Conservation (phyloP, 2,888 invertebrate species). For the Netelia melanura region DNA sequence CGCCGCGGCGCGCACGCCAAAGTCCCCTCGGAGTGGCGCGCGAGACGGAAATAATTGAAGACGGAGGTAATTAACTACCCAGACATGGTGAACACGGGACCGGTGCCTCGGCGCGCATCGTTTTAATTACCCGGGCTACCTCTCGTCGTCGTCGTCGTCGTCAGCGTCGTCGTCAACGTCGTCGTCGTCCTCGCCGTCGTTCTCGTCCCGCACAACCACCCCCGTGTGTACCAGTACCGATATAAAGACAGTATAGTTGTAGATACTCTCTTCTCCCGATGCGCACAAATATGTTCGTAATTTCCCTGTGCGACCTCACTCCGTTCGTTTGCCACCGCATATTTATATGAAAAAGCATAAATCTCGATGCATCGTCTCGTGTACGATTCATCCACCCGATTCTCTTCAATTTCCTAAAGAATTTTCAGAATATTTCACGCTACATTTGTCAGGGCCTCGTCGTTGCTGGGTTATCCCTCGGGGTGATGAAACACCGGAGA, state of each 20-base stretch:
- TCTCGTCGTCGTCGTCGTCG: constrained; percentile 9
- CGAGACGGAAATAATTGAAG: constrained; percentile 82
- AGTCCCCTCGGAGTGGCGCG: constrained; percentile 80
- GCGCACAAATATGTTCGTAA: constrained; percentile 37
- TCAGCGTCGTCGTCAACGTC: not conserved
- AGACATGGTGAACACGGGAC: constrained; percentile 58
- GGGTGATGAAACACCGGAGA: constrained; percentile 9
- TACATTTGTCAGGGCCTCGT: constrained; percentile 13
- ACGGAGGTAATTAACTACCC: constrained; percentile 83
- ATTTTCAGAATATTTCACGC: constrained; percentile 22
- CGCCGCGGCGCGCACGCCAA: constrained; percentile 51
- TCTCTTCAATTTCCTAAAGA: constrained; percentile 71
- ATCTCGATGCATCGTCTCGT: constrained; percentile 72
- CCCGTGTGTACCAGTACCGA: not conserved
- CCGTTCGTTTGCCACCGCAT: constrained; percentile 50
- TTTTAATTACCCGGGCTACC: constrained; percentile 66
- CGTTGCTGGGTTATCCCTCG: not conserved
- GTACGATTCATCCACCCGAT: constrained; percentile 49
- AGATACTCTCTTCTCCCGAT: constrained; percentile 10
- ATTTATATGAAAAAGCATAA: constrained; percentile 75
- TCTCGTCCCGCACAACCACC: constrained; percentile 54
- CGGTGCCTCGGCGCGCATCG: constrained; percentile 63
- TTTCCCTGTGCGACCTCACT: constrained; percentile 34
- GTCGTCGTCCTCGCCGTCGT: constrained; percentile 34
- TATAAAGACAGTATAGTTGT: constrained; percentile 33